Evolutionary conservation across 2,797 vertebrate genomes (phyloP).

Genomic region (Typhlichthys eigenmanni): DNA sequence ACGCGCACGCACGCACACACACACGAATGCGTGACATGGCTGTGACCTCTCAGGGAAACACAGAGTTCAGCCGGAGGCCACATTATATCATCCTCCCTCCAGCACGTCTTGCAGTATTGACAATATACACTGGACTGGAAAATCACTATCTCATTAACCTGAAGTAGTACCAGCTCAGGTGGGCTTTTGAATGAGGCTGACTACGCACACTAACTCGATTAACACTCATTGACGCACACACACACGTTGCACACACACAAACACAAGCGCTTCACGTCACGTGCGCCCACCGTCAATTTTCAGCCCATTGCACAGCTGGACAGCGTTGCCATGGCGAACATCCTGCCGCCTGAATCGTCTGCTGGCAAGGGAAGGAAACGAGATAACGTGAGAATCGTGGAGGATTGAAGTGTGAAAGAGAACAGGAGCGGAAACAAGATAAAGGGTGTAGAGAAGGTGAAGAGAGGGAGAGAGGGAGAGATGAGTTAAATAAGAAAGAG

Average conservation of each 20-base stretch:
- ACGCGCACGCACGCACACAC: conserved; percentile 14
- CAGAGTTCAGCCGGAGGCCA: neutral
- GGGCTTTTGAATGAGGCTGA: neutral
- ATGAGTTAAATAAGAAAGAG: conserved; percentile 1
- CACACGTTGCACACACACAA: conserved; percentile 13
- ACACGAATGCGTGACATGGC: conserved; percentile 3
- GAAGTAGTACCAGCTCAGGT: neutral
- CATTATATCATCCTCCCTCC: conserved; percentile 1
- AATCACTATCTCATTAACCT: conserved; percentile 12
- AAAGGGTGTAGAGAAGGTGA: neutral
- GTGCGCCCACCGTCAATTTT: conserved; percentile 87
- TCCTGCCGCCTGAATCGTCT: conserved; percentile 97
- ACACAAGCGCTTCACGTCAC: conserved; percentile 21
- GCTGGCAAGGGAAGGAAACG: conserved; percentile 41
- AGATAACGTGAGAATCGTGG: conserved; percentile 29
- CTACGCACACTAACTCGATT: neutral
- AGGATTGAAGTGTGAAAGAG: conserved; percentile 20
- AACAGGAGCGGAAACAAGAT: neutral
- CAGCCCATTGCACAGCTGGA: conserved; percentile 94
- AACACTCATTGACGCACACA: neutral
- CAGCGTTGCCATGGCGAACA: conserved; percentile 94
- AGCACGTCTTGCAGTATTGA: neutral
- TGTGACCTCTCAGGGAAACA: neutral
- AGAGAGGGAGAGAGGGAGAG: conserved; percentile 17
- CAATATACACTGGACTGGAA: neutral